Evolutionary conservation across 2,888 invertebrate genomes (phyloP), one percentile per base, ranked within the genome.

Genomic region (Acanthococcus lagerstroemiae): DNA sequence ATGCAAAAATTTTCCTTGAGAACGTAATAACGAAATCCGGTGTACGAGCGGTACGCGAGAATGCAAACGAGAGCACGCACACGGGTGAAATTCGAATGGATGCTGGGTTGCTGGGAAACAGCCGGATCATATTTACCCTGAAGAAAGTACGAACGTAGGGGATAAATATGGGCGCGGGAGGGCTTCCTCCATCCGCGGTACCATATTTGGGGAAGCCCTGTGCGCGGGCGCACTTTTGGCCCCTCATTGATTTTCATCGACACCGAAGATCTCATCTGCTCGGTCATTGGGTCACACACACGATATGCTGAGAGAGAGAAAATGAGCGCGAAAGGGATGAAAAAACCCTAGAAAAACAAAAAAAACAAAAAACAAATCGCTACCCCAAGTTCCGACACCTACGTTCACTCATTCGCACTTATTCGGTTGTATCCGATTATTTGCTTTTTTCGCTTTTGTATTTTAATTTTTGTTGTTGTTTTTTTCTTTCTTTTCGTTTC

Each of bases 241-340:
- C 54, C 54, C 54, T 63, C 63, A 54, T 54, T 63, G 63, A 63
- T 63, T 63, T 63, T 63, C 63, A 63, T 63, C 54, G 63, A 63
- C 37, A 54, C 44, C 44, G 63, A 63, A 63, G 44, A 63, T 30
- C 63, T 54, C 54, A 54, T 63, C 52, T 44, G 54, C 63, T 52
- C 63, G 52, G 63, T 61, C 61, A 61, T 61, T 61, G 61, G 61
- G 61, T 61, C 61, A 61, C 61, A 61, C 50, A 61, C 61, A 61
- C 52, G 58, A 58, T 58, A 58, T 45, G 24, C 57, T 58, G 25
- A 45, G 25, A 46, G 44, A 46, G 25, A 17, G 46, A 45, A 15
- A 45, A 4, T n/a, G n/a, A n/a, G n/a, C n/a, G n/a, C n/a, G n/a
- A n/a, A n/a, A n/a, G n/a, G n/a, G n/a, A n/a, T n/a, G n/a, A n/a